Conservation (phyloP, 2,888 invertebrate genomes). For the Aspidiotus destructor region DNA sequence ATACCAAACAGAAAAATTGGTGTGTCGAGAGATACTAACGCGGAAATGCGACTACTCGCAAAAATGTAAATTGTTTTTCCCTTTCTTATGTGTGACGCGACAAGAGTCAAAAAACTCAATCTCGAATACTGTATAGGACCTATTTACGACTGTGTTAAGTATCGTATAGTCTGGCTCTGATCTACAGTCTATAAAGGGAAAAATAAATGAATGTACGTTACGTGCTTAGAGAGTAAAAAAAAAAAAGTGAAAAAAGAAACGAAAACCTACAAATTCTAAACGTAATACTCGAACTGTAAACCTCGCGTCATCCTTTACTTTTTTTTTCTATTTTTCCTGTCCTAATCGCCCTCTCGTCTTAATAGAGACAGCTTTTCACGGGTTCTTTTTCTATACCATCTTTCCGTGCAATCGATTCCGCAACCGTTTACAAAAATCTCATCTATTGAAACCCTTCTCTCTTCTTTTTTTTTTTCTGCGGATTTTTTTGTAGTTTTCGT, state of each 20-base stretch:
- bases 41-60: constrained; percentile 14
- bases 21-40: not conserved
- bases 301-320: not conserved
- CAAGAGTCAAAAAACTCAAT: constrained; percentile 4
- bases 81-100: not conserved
- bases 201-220: not conserved
- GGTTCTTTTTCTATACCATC: not conserved
- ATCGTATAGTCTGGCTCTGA: not conserved
- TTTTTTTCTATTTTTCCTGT: not conserved
- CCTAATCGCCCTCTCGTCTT: not conserved
- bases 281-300: not conserved
- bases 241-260: not conserved
- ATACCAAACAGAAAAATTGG: constrained; percentile 7
- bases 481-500: constrained; percentile 19
- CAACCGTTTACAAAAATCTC: constrained; percentile 29
- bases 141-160: no score
- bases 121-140: not conserved
- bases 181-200: not conserved
- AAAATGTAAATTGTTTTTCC: not conserved
- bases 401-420: constrained; percentile 31
- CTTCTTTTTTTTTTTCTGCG: not conserved
- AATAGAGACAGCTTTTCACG: no score
- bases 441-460: not conserved
- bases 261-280: not conserved
- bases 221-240: not conserved